phyloP scores from a whole-genome alignment of 2,113 vertebrate species.

The Rafetus swinhoei region DNA sequence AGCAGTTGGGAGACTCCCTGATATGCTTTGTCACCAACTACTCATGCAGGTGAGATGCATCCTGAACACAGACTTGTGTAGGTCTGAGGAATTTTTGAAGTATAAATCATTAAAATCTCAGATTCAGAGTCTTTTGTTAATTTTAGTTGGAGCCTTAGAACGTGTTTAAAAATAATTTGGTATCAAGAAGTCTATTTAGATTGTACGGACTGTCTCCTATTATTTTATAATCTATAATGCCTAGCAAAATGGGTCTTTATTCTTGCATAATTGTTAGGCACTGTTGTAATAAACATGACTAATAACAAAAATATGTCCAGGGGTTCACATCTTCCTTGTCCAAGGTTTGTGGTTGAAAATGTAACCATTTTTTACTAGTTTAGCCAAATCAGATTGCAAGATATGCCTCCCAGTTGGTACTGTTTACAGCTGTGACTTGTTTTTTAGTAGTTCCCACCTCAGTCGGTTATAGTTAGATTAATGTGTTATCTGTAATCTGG shows the following conservation, averaged over 20 bases:
- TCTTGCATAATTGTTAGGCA: rapidly evolving
- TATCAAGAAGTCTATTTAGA: not conserved
- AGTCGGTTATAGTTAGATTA: not conserved
- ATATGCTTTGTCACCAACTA: constrained; percentile 64
- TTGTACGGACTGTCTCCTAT: not conserved
- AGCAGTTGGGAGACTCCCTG: constrained; percentile 44
- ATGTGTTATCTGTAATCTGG: not conserved
- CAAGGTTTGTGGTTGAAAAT: not conserved
- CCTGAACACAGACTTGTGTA: constrained; percentile 36
- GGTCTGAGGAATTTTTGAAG: constrained; percentile 32
- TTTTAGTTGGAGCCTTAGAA: not conserved
- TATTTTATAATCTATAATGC: too few species aligned
- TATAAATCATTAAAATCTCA: not conserved
- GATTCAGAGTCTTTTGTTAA: rapidly evolving
- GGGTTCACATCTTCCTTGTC: not conserved
- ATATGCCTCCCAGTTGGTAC: not conserved
- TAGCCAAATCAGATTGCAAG: not conserved
- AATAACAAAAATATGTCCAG: not conserved
- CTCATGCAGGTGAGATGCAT: constrained; percentile 32
- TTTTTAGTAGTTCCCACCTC: not conserved
- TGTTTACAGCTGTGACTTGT: not conserved
- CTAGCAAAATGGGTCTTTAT: not conserved
- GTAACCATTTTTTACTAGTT: not conserved
- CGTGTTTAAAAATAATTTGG: not conserved
- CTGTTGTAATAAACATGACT: rapidly evolving